Evolutionary conservation across 2,113 vertebrate genomes (phyloP).

Genomic region (Eulemur macaco): DNA sequence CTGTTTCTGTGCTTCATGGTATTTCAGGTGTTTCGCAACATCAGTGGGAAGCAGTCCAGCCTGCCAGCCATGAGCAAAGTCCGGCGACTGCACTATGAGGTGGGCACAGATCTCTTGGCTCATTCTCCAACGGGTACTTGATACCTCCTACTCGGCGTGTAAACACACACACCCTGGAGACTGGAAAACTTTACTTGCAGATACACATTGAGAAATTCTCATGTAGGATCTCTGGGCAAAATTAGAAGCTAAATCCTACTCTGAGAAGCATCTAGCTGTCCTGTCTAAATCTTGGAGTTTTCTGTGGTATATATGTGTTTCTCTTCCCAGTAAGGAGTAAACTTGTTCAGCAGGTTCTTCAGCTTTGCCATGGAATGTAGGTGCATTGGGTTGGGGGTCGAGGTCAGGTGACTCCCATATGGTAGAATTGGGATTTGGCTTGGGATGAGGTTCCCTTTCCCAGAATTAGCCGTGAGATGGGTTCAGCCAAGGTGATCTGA

Average conservation of each 20-base stretch:
- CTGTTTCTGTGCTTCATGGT: slow-evolving; percentile 99
- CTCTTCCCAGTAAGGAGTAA: not conserved
- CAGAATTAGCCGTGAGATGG: not conserved
- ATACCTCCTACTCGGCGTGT: not conserved
- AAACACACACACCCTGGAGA: not conserved
- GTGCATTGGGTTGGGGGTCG: not conserved
- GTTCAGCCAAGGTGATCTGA: not conserved
- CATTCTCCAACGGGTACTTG: not conserved
- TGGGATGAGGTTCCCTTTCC: not conserved
- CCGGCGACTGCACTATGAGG: slow-evolving; percentile 96
- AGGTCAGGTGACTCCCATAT: too few relatives aligned
- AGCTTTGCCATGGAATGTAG: slow-evolving; percentile 7
- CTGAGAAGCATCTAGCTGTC: not conserved
- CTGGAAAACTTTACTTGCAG: not conserved
- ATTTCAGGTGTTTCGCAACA: slow-evolving; percentile 98
- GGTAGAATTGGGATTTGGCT: not conserved
- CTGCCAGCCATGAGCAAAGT: slow-evolving; percentile 97
- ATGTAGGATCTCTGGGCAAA: not conserved
- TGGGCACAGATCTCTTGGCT: slow-evolving; percentile 48
- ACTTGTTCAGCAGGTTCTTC: slow-evolving; percentile 14
- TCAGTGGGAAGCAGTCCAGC: slow-evolving; percentile 94
- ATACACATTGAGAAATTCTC: not conserved
- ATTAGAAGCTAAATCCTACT: not conserved
- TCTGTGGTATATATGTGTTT: not conserved
- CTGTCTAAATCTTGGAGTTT: not conserved